Conservation (phyloP, 2,797 vertebrate genomes). For the Hypotaenidia philippensis region DNA sequence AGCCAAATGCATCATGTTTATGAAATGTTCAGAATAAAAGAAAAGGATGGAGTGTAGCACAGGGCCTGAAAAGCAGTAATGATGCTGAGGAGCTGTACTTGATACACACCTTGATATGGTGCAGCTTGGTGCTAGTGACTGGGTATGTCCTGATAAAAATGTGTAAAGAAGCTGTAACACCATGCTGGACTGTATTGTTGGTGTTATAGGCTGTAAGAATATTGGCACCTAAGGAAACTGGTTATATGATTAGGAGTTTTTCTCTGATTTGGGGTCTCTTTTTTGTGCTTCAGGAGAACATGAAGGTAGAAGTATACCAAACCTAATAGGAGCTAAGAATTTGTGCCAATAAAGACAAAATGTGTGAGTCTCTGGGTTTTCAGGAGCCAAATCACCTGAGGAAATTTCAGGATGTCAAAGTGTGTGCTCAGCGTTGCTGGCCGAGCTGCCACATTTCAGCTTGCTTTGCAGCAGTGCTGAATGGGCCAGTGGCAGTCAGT, state of each 20-base stretch:
- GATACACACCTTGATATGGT: not conserved
- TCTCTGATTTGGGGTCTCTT: not conserved
- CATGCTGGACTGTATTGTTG: too few species aligned
- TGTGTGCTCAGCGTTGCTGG: not conserved
- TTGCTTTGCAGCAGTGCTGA: not conserved
- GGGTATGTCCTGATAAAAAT: not conserved
- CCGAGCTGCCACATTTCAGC: rapidly evolving
- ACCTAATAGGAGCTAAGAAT: not conserved
- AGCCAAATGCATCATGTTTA: constrained; percentile 9
- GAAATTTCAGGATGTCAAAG: too few species aligned
- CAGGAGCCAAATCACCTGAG: not conserved
- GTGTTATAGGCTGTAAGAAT: not conserved
- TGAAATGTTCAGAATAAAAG: constrained; percentile 2
- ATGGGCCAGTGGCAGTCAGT: not conserved
- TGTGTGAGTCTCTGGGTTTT: not conserved
- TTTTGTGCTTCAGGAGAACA: not conserved
- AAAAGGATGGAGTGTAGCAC: not conserved
- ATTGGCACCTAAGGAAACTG: not conserved
- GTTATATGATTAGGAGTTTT: not conserved
- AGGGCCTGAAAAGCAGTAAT: not conserved
- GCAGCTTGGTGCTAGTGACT: not conserved
- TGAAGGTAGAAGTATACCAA: not conserved
- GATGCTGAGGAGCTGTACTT: not conserved
- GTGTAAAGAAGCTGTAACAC: not conserved
- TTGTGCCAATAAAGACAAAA: not conserved